A percentile compares a stretch with the other conserved stretches of the same genome.
Evolutionary conservation across 2,888 invertebrate species (phyloP).

Genomic region (Piscicola geometra): DNA sequence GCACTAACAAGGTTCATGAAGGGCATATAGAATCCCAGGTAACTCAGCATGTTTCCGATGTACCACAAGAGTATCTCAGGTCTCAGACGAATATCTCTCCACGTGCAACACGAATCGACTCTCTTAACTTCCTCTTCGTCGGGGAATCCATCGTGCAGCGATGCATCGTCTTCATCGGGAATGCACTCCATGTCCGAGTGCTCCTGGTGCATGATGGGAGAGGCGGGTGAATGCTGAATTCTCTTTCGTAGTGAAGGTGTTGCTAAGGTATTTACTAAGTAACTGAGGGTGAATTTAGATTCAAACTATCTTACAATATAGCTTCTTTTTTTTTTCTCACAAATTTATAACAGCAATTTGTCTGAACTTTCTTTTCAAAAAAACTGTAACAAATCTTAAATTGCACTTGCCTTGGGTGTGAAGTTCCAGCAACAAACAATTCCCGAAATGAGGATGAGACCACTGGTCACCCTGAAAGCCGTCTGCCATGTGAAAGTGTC

Average conservation of each 20-base stretch:
- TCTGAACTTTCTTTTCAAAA: no score
- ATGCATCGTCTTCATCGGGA: constrained; percentile 32
- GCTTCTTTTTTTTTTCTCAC: no score
- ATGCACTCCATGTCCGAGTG: constrained; percentile 21
- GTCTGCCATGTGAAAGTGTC: constrained; percentile 45
- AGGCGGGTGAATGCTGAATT: not conserved
- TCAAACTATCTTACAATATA: no score
- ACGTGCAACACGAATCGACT: constrained; percentile 42
- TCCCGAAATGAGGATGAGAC: constrained; percentile 44
- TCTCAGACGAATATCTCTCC: constrained; percentile 40
- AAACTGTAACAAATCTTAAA: no score
- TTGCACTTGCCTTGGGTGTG: constrained; percentile 39
- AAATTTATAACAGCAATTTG: no score
- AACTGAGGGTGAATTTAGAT: no score
- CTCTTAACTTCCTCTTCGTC: constrained; percentile 3
- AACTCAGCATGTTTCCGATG: constrained; percentile 45
- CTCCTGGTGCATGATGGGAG: not conserved
- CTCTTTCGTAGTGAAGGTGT: no score
- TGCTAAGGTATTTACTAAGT: no score
- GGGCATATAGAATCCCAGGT: constrained; percentile 48
- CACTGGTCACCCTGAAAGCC: constrained; percentile 45
- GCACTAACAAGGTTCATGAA: constrained; percentile 47
- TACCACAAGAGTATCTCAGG: constrained; percentile 48
- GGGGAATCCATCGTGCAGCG: constrained; percentile 17
- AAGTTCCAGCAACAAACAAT: constrained; percentile 46